Conservation (phyloP, 2,113 vertebrate genomes). For the Nematolebias whitei region DNA sequence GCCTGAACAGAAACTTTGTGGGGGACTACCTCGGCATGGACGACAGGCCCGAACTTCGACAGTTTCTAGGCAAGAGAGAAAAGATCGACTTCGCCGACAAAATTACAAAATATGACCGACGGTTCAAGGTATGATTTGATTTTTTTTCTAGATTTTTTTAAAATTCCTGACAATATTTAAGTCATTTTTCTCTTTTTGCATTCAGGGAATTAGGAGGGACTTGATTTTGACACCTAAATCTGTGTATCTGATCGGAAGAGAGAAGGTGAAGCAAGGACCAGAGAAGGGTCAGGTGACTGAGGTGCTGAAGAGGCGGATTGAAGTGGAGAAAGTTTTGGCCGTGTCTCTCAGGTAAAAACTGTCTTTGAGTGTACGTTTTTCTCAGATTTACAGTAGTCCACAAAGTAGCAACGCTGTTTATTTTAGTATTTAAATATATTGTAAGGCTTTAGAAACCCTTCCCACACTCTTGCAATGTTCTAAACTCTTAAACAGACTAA, state of each 20-base stretch:
- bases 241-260: constrained; percentile 93
- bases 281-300: constrained; percentile 94
- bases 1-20: constrained; percentile 96
- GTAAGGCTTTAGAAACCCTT: too few species aligned
- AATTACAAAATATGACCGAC: constrained; percentile 91
- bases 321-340: constrained; percentile 89
- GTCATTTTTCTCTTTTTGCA: neutral
- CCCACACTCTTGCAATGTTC: too few species aligned
- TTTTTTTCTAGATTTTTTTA: neutral
- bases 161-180: neutral
- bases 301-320: constrained; percentile 90
- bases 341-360: constrained; percentile 89
- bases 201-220: constrained; percentile 91
- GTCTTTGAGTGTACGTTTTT: neutral
- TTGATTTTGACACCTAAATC: constrained; percentile 93
- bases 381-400: too few species aligned
- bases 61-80: constrained; percentile 93
- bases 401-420: too few species aligned
- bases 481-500: too few species aligned
- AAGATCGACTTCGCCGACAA: constrained; percentile 97
- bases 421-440: too few species aligned
- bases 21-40: constrained; percentile 98
- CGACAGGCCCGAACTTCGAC: constrained; percentile 90
- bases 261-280: constrained; percentile 94
- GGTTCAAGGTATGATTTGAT: constrained; percentile 87